These are phyloP conservation scores for Ligdia adustata DNA, from an alignment of 2,888 invertebrate genomes.

Conservation along the genomic window DNA sequence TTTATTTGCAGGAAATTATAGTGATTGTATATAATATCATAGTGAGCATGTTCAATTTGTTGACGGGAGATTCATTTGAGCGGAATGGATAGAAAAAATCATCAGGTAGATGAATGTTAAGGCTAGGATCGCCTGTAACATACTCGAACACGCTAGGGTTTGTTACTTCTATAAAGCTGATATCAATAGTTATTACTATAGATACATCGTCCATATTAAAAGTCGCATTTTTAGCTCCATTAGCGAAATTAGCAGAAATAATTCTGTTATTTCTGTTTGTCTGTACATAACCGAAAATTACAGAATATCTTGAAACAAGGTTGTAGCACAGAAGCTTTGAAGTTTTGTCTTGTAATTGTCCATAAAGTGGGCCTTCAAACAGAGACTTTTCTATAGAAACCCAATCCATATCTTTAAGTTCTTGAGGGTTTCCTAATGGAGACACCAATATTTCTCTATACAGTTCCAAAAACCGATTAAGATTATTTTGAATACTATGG, in stretches of 20 bases:
- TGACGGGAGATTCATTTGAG: conserved; percentile 46
- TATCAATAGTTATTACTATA: conserved; percentile 61
- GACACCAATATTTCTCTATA: conserved; percentile 51
- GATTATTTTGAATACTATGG: conserved; percentile 54
- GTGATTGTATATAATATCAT: conserved; percentile 36
- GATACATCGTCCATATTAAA: conserved; percentile 56
- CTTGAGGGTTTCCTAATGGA: conserved; percentile 64
- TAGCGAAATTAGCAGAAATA: conserved; percentile 46
- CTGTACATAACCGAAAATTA: conserved; percentile 57
- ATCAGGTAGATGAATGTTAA: conserved; percentile 86
- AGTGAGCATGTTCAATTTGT: conserved; percentile 33
- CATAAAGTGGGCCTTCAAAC: conserved; percentile 47
- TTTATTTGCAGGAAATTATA: conserved; percentile 63
- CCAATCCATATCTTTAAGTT: conserved; percentile 60
- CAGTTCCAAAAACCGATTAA: conserved; percentile 48
- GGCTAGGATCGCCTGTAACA: conserved; percentile 84
- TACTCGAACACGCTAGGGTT: conserved; percentile 55
- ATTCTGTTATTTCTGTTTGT: conserved; percentile 59
- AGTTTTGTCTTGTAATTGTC: conserved; percentile 48
- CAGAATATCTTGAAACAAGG: conserved; percentile 56
- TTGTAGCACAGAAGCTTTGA: conserved; percentile 61
- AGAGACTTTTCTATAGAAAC: conserved; percentile 42
- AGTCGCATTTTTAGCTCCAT: conserved; percentile 49
- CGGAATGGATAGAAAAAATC: conserved; percentile 90
- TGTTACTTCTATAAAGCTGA: conserved; percentile 65